Evolutionary conservation across 2,888 invertebrate species (phyloP).

Genomic region (Athripsodes cinereus): DNA sequence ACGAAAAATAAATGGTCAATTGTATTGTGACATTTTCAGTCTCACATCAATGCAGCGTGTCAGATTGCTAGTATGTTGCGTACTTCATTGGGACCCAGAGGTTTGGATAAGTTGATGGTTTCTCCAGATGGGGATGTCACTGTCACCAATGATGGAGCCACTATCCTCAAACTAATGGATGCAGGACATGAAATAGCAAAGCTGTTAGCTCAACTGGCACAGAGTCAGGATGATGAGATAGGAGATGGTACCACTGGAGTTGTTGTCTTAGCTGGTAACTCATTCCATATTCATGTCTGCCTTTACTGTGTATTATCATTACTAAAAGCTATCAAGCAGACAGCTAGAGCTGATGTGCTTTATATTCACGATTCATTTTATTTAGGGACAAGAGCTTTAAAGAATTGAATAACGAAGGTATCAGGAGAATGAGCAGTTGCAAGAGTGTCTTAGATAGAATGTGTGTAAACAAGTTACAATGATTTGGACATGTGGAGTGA

Average conservation of each 20-base stretch:
- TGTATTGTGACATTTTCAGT: slow-evolving; percentile 57
- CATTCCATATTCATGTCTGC: too few species aligned
- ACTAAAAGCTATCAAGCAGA: too few species aligned
- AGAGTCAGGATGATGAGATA: slow-evolving; percentile 99
- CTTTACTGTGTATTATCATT: too few species aligned
- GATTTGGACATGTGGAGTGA: too few species aligned
- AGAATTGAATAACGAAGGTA: background rate
- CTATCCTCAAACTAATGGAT: slow-evolving; percentile 97
- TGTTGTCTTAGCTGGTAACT: slow-evolving; percentile 68
- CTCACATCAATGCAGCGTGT: slow-evolving; percentile 95
- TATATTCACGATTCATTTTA: too few species aligned
- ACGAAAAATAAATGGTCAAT: background rate
- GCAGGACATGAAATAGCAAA: slow-evolving; percentile 98
- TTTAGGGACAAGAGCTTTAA: background rate
- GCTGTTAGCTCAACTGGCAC: slow-evolving; percentile 94
- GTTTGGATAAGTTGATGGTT: slow-evolving; percentile 97
- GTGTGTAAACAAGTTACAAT: too few species aligned
- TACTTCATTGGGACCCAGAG: slow-evolving; percentile 94
- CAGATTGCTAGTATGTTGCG: slow-evolving; percentile 84
- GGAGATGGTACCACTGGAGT: slow-evolving; percentile 99
- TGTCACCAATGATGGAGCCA: slow-evolving; percentile 99
- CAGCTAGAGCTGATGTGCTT: too few species aligned
- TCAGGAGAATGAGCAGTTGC: too few species aligned
- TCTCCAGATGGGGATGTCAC: slow-evolving; percentile 95
- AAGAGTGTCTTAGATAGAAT: too few species aligned